Percentiles rank a stretch among this genome's conserved stretches.
phyloP scores from a whole-genome alignment of 2,113 vertebrate species.

The Anguilla rostrata region DNA sequence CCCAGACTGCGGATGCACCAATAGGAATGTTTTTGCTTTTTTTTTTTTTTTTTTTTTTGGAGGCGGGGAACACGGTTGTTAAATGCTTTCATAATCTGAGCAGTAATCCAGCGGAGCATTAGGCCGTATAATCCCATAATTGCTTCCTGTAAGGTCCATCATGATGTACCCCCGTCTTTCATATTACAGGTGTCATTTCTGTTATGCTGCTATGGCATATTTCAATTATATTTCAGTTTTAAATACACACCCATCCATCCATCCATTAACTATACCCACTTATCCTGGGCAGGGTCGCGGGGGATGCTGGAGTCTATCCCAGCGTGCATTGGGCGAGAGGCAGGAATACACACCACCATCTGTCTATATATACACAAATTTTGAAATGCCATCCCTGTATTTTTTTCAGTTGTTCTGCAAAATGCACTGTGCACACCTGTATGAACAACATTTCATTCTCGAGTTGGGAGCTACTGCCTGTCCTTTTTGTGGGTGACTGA shows the following conservation, averaged over 20 bases:
- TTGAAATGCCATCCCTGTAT: neutral
- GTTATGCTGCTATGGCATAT: neutral
- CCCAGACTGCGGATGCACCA: neutral
- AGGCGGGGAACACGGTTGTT: neutral
- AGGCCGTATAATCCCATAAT: neutral
- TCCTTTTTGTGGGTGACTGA: no score
- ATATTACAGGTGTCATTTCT: neutral
- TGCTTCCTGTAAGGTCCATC: neutral
- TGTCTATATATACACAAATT: neutral
- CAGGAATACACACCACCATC: no score
- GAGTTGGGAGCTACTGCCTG: neutral
- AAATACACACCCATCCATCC: neutral
- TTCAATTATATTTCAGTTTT: neutral
- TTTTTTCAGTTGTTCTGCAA: neutral
- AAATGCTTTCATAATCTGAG: slow-evolving; percentile 6
- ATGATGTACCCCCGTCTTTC: neutral
- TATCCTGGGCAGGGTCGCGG: no score
- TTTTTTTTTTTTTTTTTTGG: neutral
- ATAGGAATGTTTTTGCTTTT: neutral
- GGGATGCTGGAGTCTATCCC: no score
- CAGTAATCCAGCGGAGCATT: neutral
- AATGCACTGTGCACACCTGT: neutral
- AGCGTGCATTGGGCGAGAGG: no score
- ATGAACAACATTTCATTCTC: neutral
- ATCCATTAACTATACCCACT: no score